Conservation (phyloP, 2,797 vertebrate genomes). For the Xiphorhynchus erythropygius region DNA sequence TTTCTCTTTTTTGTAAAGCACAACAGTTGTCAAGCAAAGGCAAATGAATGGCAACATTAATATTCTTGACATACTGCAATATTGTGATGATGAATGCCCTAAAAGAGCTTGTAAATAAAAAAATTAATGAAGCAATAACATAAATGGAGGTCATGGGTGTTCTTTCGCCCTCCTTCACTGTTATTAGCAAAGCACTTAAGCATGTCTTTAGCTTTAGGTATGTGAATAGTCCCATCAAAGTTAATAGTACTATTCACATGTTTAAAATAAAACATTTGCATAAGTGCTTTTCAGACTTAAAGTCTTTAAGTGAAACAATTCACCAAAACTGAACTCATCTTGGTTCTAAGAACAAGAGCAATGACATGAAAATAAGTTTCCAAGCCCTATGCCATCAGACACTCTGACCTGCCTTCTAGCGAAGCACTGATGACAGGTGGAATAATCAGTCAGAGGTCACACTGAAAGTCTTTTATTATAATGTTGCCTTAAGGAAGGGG, state of each 20-base stretch:
- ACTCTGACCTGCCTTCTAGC: not conserved
- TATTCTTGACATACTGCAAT: conserved; percentile 20
- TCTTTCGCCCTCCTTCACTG: conserved; percentile 30
- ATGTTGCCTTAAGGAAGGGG: no score
- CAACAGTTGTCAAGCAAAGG: conserved; percentile 15
- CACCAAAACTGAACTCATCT: conserved; percentile 2
- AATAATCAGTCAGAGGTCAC: conserved; percentile 3
- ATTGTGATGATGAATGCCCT: conserved; percentile 22
- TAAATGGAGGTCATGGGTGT: conserved; percentile 53
- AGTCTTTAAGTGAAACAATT: not conserved
- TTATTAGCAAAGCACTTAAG: conserved; percentile 47
- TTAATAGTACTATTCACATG: conserved; percentile 22
- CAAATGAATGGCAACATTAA: conserved; percentile 44
- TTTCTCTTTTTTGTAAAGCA: not conserved
- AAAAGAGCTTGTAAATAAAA: conserved; percentile 44
- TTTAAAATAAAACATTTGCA: conserved; percentile 56
- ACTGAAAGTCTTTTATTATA: not conserved
- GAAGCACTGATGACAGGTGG: not conserved
- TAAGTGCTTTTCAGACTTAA: conserved; percentile 29
- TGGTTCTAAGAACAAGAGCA: not conserved
- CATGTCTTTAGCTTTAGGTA: conserved; percentile 28
- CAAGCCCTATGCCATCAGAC: not conserved
- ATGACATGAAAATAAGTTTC: not conserved
- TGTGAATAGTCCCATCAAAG: conserved; percentile 11
- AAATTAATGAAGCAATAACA: conserved; percentile 38